phyloP scores from a whole-genome alignment of 2,888 invertebrate genomes.

The Drosophila borealis region DNA sequence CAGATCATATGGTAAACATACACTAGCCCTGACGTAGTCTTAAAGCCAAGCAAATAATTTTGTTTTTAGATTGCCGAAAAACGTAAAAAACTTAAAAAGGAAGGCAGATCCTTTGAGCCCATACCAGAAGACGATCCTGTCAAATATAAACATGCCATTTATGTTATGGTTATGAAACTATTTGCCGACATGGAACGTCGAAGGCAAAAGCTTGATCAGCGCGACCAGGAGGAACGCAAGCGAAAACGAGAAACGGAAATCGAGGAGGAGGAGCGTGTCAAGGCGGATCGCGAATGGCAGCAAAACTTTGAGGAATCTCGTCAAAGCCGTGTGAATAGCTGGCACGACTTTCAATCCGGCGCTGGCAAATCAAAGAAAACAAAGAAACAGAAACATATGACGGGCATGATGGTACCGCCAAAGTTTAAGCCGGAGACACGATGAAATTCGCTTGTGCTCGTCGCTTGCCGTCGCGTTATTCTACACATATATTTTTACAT shows the following conservation, averaged over 20 bases:
- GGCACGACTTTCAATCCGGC: conserved; percentile 95
- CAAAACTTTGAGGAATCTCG: conserved; percentile 99
- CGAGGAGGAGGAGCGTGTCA: conserved; percentile 95
- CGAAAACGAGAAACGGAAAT: conserved; percentile 97
- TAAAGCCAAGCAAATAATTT: no score
- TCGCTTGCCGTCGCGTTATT: conserved; percentile 31
- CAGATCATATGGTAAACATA: conserved; percentile 93
- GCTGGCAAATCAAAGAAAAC: conserved; percentile 87
- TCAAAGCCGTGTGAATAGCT: conserved; percentile 95
- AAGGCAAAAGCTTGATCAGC: conserved; percentile 92
- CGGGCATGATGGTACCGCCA: conserved; percentile 92
- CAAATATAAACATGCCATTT: conserved; percentile 96
- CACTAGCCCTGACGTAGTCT: neutral
- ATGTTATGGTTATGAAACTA: conserved; percentile 99
- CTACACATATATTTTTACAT: conserved; percentile 71
- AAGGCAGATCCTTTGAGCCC: conserved; percentile 89
- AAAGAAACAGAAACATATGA: conserved; percentile 92
- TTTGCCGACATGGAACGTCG: conserved; percentile 98
- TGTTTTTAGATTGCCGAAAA: conserved; percentile 93
- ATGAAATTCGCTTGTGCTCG: conserved; percentile 83
- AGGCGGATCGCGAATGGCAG: conserved; percentile 98
- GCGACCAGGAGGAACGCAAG: conserved; percentile 97
- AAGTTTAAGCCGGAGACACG: conserved; percentile 97
- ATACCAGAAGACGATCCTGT: conserved; percentile 95
- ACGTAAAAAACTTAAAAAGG: conserved; percentile 96